Evolutionary conservation across 92 coral and sea anemone species (phyloP).

Genomic region (Pocillopora meandrina): DNA sequence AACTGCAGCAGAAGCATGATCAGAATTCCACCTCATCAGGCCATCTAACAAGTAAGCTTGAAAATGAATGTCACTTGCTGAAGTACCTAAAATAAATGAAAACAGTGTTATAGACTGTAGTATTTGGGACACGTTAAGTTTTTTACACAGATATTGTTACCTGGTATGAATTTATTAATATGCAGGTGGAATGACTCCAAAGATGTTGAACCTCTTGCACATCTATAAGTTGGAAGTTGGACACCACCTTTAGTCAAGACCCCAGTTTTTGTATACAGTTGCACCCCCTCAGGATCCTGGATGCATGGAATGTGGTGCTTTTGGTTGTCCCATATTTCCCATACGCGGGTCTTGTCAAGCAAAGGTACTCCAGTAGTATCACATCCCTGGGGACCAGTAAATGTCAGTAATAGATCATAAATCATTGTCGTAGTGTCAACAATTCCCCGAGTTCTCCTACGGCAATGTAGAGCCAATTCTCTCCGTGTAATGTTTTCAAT

Average conservation of each 20-base stretch:
- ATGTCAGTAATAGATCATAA: slow-evolving; percentile 35
- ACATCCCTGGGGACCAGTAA: slow-evolving; percentile 54
- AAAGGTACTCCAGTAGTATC: slow-evolving; percentile 70
- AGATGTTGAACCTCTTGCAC: slow-evolving; percentile 67
- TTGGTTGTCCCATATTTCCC: slow-evolving; percentile 63
- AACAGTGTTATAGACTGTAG: too few relatives aligned
- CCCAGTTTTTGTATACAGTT: slow-evolving; percentile 54
- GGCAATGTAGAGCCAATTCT: slow-evolving; percentile 57
- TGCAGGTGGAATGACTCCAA: slow-evolving; percentile 73
- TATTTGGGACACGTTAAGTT: not conserved
- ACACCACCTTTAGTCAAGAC: not conserved
- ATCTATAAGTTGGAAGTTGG: slow-evolving; percentile 46
- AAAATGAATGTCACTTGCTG: slow-evolving; percentile 68
- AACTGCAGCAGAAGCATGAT: slow-evolving; percentile 47
- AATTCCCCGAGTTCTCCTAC: slow-evolving; percentile 56
- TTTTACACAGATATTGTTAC: not conserved
- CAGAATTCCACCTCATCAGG: slow-evolving; percentile 57
- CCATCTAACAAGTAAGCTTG: slow-evolving; percentile 79
- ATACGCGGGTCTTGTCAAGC: slow-evolving; percentile 47
- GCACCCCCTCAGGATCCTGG: slow-evolving; percentile 70
- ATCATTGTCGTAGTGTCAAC: slow-evolving; percentile 46
- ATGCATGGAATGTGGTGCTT: slow-evolving; percentile 54
- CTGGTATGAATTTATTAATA: slow-evolving; percentile 32
- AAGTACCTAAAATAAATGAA: not conserved
- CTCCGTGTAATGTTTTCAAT: slow-evolving; percentile 19